Conservation (phyloP, 1,140 invertebrate species). For the Drosophila asahinai region DNA sequence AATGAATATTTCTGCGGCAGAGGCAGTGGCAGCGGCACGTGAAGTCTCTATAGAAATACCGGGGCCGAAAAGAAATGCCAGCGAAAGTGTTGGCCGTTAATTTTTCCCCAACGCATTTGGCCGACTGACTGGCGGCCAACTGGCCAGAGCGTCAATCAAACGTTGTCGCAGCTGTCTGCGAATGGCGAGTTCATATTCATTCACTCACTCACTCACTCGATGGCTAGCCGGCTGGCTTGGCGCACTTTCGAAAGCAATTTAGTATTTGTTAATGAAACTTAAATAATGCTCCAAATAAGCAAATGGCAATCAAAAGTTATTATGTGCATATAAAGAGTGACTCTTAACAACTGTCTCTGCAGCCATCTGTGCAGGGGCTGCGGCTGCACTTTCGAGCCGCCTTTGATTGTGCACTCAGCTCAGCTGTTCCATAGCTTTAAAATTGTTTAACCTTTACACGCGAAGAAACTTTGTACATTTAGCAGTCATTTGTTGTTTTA, state of each 20-base stretch:
- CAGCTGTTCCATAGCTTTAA: conserved; percentile 30
- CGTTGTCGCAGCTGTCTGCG: conserved; percentile 56
- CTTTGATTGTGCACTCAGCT: conserved; percentile 14
- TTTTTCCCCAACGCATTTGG: conserved; percentile 73
- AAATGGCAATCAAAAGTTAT: conserved; percentile 75
- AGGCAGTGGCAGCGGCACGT: conserved; percentile 16
- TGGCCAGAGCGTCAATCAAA: conserved; percentile 71
- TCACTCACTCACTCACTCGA: conserved; percentile 26
- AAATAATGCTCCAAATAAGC: conserved; percentile 80
- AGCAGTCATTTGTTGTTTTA: neutral
- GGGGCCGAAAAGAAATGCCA: conserved; percentile 59
- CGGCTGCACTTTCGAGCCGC: conserved; percentile 13
- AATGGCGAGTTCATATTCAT: conserved; percentile 29
- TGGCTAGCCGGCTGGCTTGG: conserved; percentile 7
- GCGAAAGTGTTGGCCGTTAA: conserved; percentile 77
- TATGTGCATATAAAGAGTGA: conserved; percentile 69
- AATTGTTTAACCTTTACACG: conserved; percentile 17
- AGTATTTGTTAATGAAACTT: conserved; percentile 81
- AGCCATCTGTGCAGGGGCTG: conserved; percentile 9
- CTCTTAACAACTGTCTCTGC: conserved; percentile 57
- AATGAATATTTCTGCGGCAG: conserved; percentile 70
- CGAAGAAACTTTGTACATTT: neutral
- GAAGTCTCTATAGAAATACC: conserved; percentile 47
- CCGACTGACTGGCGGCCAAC: conserved; percentile 38
- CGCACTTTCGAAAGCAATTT: conserved; percentile 78